Percentiles rank a stretch among this genome's conserved stretches.
These are phyloP conservation scores for Macrostomum lignano DNA, from an alignment of 1,140 invertebrate species.

Conservation along the genomic window DNA sequence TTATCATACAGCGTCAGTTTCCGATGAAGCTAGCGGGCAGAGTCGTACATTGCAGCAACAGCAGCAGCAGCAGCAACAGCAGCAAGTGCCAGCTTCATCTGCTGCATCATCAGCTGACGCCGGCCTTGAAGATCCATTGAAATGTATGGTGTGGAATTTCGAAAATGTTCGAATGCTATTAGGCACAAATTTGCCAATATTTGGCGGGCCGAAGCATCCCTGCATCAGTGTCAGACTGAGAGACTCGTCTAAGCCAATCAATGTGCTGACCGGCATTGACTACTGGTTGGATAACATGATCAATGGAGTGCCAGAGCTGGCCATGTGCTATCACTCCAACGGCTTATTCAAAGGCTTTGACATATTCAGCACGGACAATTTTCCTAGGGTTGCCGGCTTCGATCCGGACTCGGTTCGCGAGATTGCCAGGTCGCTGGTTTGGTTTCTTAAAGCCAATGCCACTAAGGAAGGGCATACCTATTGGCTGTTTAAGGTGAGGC, in stretches of 20 bases:
- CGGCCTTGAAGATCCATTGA: too few species aligned
- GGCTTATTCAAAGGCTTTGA: conserved; percentile 69
- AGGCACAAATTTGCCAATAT: conserved; percentile 66
- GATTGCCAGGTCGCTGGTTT: conserved; percentile 66
- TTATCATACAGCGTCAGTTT: too few species aligned
- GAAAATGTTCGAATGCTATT: conserved; percentile 75
- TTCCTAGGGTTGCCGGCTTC: conserved; percentile 36
- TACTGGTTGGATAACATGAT: conserved; percentile 83
- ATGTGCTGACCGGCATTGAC: conserved; percentile 65
- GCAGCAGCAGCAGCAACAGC: too few species aligned
- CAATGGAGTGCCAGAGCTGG: conserved; percentile 76
- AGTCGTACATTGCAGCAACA: too few species aligned
- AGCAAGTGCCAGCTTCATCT: too few species aligned
- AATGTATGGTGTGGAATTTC: conserved; percentile 77
- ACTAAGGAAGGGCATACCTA: conserved; percentile 81
- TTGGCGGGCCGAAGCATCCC: conserved; percentile 48
- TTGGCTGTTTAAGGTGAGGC: conserved; percentile 60
- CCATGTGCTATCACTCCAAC: conserved; percentile 73
- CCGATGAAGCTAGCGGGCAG: too few species aligned
- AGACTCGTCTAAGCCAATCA: conserved; percentile 46
- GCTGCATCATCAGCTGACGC: too few species aligned
- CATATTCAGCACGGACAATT: conserved; percentile 43
- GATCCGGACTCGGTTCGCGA: conserved; percentile 56
- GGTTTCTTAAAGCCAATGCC: conserved; percentile 64
- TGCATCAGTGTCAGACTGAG: conserved; percentile 52